A percentile compares a stretch with the other conserved stretches of the same genome.
Evolutionary conservation across 2,797 vertebrate genomes (phyloP).

Genomic region (Micromesistius poutassou): DNA sequence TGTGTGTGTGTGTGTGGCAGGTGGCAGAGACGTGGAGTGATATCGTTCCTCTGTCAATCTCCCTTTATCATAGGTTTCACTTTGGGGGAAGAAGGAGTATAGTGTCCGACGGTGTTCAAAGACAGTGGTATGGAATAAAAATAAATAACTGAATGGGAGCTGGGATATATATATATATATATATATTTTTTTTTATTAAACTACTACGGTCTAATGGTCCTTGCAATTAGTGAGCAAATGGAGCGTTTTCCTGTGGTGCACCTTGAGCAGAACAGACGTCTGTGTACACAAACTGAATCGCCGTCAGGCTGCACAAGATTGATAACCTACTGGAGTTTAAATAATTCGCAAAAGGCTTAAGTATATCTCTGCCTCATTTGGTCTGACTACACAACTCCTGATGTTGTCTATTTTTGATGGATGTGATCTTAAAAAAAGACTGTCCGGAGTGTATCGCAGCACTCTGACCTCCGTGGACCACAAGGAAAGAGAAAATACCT

Average conservation of each 20-base stretch:
- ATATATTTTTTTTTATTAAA: neutral
- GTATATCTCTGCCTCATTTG: neutral
- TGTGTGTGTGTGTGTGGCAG: too few species aligned
- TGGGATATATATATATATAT: too few species aligned
- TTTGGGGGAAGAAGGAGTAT: conserved; percentile 41
- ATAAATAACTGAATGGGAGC: too few species aligned
- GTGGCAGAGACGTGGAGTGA: conserved; percentile 34
- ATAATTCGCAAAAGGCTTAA: neutral
- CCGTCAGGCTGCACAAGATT: neutral
- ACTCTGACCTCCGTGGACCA: neutral
- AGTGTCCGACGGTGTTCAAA: neutral
- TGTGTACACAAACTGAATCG: neutral
- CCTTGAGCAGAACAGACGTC: neutral
- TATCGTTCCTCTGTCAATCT: conserved; percentile 38
- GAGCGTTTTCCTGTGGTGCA: neutral
- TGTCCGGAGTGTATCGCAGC: neutral
- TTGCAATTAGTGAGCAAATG: neutral
- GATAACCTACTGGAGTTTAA: neutral
- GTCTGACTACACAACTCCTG: neutral
- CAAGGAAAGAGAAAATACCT: neutral
- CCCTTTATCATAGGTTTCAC: conserved; percentile 34
- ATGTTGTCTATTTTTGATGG: neutral
- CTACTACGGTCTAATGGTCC: neutral
- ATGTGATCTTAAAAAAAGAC: neutral
- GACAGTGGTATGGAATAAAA: too few species aligned